Conservation (phyloP, 2,113 vertebrate species). For the Donacobius atricapilla region DNA sequence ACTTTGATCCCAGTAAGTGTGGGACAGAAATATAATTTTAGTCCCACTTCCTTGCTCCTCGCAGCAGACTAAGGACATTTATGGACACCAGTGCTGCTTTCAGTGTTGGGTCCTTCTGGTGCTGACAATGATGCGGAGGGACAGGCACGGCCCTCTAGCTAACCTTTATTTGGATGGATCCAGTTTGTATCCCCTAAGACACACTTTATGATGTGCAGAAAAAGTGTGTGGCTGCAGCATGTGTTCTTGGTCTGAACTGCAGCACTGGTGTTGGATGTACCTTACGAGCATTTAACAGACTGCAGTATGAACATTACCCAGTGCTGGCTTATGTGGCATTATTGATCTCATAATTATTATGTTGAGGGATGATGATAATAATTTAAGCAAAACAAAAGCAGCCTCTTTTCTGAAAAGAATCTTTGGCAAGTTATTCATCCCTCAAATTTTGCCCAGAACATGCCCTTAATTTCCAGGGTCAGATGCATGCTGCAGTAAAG, state of each 20-base stretch:
- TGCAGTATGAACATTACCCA: neutral
- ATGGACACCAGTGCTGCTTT: neutral
- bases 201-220: neutral
- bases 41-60: neutral
- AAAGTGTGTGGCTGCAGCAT: neutral
- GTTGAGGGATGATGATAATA: neutral
- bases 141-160: neutral
- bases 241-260: neutral
- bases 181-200: neutral
- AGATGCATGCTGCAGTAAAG: neutral
- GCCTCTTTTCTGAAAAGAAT: neutral
- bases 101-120: neutral
- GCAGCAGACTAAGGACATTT: neutral
- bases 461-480: neutral
- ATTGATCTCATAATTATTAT: neutral
- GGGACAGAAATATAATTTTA: neutral
- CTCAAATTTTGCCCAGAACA: neutral
- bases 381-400: neutral
- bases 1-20: neutral
- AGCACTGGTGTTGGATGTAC: neutral
- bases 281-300: neutral
- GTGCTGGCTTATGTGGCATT: neutral
- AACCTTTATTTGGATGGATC: neutral
- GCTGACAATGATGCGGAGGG: neutral
- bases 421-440: neutral